Conservation (phyloP, 2,113 vertebrate species). For the Gyps fulvus region DNA sequence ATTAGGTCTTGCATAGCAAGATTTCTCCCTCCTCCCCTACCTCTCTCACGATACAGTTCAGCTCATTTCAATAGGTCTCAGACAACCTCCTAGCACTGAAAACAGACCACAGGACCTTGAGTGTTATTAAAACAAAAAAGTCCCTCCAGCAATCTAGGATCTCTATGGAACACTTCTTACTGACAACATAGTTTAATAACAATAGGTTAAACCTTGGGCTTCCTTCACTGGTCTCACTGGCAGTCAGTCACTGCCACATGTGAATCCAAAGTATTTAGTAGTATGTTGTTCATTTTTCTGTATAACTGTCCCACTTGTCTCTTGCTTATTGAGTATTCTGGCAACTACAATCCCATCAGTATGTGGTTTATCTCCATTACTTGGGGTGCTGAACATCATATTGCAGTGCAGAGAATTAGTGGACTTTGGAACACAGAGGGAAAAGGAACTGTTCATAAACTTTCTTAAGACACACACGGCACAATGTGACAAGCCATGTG, state of each 20-base stretch:
- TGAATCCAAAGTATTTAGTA: not conserved
- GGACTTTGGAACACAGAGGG: not conserved
- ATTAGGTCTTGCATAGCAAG: not conserved
- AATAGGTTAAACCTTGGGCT: not conserved
- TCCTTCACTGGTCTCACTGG: too few species aligned
- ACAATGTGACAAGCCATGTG: accelerated
- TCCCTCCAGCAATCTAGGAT: not conserved
- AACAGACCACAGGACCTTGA: not conserved
- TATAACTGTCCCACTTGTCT: not conserved
- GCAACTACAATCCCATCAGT: not conserved
- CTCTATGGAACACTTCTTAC: not conserved
- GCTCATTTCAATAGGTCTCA: not conserved
- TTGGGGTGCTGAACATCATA: not conserved
- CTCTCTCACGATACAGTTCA: not conserved
- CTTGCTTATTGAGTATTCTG: not conserved
- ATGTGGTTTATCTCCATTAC: not conserved
- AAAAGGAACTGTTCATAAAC: not conserved
- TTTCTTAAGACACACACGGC: not conserved
- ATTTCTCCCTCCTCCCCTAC: not conserved
- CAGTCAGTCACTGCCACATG: not conserved
- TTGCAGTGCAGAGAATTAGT: not conserved
- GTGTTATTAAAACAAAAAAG: not conserved
- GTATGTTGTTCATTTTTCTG: not conserved
- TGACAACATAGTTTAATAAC: not conserved
- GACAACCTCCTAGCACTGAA: not conserved